Evolutionary conservation across 92 coral and sea anemone genomes (phyloP).

Genomic region (Bergia puertoricense): DNA sequence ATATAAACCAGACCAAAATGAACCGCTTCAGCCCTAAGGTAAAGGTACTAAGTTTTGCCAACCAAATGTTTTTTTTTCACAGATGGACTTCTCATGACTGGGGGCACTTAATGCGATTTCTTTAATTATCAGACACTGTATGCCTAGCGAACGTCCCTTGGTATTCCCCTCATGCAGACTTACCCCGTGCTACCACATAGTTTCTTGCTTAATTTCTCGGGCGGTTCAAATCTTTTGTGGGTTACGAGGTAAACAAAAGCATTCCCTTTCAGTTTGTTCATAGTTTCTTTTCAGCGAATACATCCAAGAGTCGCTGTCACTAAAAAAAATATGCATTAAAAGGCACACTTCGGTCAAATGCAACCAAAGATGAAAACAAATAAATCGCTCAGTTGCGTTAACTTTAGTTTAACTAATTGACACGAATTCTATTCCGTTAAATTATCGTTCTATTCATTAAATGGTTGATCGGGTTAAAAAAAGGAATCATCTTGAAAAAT

Average conservation of each 20-base stretch:
- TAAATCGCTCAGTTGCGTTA: neutral
- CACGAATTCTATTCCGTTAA: neutral
- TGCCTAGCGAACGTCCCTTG: neutral
- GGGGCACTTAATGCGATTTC: neutral
- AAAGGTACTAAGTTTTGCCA: neutral
- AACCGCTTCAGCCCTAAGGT: neutral
- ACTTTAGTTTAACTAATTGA: neutral
- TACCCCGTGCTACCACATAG: no score
- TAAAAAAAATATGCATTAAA: no score
- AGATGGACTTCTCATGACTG: neutral
- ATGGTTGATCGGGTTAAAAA: neutral
- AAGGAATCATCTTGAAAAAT: neutral
- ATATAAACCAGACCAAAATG: slow-evolving; percentile 2
- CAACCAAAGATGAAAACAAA: neutral
- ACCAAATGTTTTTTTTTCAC: neutral
- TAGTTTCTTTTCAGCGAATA: neutral
- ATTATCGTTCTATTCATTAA: no score
- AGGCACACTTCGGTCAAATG: neutral
- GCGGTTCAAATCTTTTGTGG: no score
- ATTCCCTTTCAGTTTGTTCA: no score
- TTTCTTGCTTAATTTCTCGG: no score
- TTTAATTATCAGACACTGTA: no score
- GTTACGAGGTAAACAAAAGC: no score
- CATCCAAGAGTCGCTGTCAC: neutral
- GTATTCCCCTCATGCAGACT: neutral